A percentile compares a stretch with the other conserved stretches of the same genome.
These are phyloP conservation scores for Drosophila kambysellisi DNA, from an alignment of 2,888 invertebrate genomes.

Conservation along the genomic window DNA sequence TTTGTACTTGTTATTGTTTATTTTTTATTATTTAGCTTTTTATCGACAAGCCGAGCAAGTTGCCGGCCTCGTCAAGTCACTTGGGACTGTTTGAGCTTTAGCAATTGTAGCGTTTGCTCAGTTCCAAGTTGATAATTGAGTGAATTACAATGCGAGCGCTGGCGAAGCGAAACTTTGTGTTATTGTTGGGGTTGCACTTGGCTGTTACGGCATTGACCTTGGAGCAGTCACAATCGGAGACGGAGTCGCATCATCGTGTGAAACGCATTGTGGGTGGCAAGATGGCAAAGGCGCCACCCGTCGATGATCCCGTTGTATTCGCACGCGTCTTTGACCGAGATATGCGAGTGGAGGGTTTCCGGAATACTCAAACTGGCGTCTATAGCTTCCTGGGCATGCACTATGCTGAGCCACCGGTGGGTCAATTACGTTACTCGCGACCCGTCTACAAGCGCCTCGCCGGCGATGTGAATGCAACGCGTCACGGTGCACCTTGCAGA, in stretches of 20 bases:
- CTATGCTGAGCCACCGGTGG: conserved; percentile 88
- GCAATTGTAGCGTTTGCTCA: conserved; percentile 32
- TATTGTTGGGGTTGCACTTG: conserved; percentile 27
- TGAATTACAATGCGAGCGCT: conserved; percentile 58
- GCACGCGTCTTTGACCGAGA: conserved; percentile 88
- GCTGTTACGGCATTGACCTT: conserved; percentile 39
- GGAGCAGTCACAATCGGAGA: conserved; percentile 4
- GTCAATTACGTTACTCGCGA: conserved; percentile 87
- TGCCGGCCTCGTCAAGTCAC: conserved; percentile 53
- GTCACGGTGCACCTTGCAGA: conserved; percentile 87
- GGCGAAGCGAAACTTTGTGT: conserved; percentile 57
- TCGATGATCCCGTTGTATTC: conserved; percentile 90
- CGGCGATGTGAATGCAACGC: conserved; percentile 87
- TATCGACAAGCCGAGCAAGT: conserved; percentile 62
- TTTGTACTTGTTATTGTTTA: conserved; percentile 19
- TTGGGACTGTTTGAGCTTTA: conserved; percentile 17
- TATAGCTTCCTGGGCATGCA: conserved; percentile 91
- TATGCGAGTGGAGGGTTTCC: conserved; percentile 88
- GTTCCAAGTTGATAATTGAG: conserved; percentile 64
- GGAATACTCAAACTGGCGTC: conserved; percentile 87
- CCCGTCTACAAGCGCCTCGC: conserved; percentile 85
- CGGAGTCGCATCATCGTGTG: conserved; percentile 64
- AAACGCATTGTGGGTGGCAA: conserved; percentile 89
- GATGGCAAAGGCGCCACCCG: conserved; percentile 88
- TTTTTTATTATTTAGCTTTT: conserved; percentile 24